These are phyloP conservation scores for Coilia nasus DNA, from an alignment of 2,797 vertebrate species.

Conservation along the genomic window DNA sequence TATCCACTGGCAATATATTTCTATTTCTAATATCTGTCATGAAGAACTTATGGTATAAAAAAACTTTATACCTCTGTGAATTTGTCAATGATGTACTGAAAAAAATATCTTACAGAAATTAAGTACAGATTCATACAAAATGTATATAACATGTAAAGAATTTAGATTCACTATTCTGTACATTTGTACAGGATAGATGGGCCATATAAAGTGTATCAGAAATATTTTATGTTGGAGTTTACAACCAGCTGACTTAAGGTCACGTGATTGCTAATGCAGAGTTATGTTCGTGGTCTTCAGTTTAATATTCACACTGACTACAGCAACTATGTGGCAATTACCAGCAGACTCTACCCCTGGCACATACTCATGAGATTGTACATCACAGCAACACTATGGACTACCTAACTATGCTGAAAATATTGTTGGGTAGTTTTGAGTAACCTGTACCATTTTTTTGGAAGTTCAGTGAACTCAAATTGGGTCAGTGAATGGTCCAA, in stretches of 20 bases:
- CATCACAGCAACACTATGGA: constrained; percentile 1
- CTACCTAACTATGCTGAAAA: not conserved
- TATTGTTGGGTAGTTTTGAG: not conserved
- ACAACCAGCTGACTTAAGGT: not conserved
- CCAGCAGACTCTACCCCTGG: constrained; percentile 6
- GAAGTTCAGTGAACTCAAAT: not conserved
- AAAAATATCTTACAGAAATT: constrained; percentile 9
- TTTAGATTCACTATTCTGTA: not conserved
- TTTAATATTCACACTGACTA: not conserved
- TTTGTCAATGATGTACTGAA: not conserved
- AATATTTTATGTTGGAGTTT: constrained; percentile 12
- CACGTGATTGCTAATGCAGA: constrained; percentile 23
- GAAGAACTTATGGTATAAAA: constrained; percentile 11
- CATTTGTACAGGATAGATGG: not conserved
- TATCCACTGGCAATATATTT: constrained; percentile 25
- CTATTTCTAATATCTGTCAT: too few species aligned
- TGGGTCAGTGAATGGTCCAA: not conserved
- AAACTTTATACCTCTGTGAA: constrained; percentile 17
- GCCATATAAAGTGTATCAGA: constrained; percentile 20
- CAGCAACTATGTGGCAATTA: not conserved
- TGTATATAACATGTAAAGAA: constrained; percentile 16
- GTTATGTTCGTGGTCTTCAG: constrained; percentile 14
- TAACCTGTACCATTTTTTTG: not conserved
- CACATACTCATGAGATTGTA: not conserved
- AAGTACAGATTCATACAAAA: not conserved